Conservation (phyloP, 2,797 vertebrate genomes). For the Pelochelys cantorii region DNA sequence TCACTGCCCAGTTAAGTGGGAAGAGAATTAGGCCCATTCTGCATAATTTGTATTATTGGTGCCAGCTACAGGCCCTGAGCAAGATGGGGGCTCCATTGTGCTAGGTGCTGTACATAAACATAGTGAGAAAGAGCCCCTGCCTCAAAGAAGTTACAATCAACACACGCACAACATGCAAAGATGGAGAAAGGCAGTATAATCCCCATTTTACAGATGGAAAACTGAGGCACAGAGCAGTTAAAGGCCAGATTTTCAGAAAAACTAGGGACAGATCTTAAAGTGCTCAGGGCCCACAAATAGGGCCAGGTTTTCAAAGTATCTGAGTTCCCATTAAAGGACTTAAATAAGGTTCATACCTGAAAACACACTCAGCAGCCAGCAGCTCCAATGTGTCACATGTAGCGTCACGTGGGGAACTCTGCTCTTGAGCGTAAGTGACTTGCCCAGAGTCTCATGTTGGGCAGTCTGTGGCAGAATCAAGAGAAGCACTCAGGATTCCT, state of each 20-base stretch:
- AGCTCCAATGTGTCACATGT: background rate
- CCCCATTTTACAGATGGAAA: background rate
- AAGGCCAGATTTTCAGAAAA: background rate
- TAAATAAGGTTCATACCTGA: background rate
- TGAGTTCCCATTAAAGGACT: background rate
- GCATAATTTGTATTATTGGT: background rate
- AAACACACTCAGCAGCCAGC: background rate
- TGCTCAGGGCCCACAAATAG: background rate
- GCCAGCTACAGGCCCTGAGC: background rate
- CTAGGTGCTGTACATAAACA: background rate
- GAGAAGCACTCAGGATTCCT: background rate
- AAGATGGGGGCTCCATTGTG: background rate
- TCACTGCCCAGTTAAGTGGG: constrained; percentile 12
- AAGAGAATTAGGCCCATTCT: background rate
- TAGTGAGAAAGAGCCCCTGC: background rate
- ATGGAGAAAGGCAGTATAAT: background rate
- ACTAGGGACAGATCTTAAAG: background rate
- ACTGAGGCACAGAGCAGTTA: fast-evolving
- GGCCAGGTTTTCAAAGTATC: background rate
- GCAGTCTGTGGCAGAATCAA: no score
- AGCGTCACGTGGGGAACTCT: background rate
- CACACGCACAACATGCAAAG: background rate
- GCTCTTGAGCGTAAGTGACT: background rate
- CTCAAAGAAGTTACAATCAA: background rate
- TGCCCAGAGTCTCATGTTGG: no score